Base-by-base conservation (phyloP, 2,113 vertebrate species). In the Amphiprion percula region DNA sequence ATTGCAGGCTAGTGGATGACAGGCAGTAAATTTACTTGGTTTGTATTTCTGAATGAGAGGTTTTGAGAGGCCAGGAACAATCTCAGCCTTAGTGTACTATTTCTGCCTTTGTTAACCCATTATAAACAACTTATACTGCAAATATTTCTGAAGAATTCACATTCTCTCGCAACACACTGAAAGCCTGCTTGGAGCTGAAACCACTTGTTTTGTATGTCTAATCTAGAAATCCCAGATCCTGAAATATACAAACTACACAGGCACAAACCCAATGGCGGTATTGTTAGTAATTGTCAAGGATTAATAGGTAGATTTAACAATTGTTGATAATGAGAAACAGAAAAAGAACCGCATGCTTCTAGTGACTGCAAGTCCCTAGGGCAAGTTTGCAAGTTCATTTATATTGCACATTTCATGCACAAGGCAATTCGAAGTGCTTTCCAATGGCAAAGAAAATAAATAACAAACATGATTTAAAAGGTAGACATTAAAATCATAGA, bases 1-100 rank as follows among this genome's bases (percentile, higher is more conserved):
- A 89, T 75, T 85, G 66, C 23, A 74, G 58, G 76, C 74, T 74
- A 54, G 52, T 80, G 23, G 56, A 67, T 83, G 63, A 70, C 53
- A 66, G 63, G 23, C 54, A 64, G 21, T 49, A 26, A 64, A 80
- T 76, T 73, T 64, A 59, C 68, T 79, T 24, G 23, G 12, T 74
- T 82, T 82, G 53, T 77, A 52, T 49, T 41, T 70, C 44, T 53
- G 46, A 83, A 75, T 68, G 30, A 33, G 41, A 63, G 41, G 23
- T 80, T 63, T 21, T 55, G 33, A 59, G 61, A 3, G 58, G 44
- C 49, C 37, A 15, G 30, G 17, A 55, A 56, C 16, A 0, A 39
- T 44, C 15, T 10, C 24, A 63, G 71, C 5, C 4, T 55, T 16
- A 11, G 12, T 64, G 15, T 61, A 24, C 28, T 66, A 37, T 12